These are phyloP conservation scores for Cettia cetti DNA, from an alignment of 2,113 vertebrate genomes.

Conservation along the genomic window DNA sequence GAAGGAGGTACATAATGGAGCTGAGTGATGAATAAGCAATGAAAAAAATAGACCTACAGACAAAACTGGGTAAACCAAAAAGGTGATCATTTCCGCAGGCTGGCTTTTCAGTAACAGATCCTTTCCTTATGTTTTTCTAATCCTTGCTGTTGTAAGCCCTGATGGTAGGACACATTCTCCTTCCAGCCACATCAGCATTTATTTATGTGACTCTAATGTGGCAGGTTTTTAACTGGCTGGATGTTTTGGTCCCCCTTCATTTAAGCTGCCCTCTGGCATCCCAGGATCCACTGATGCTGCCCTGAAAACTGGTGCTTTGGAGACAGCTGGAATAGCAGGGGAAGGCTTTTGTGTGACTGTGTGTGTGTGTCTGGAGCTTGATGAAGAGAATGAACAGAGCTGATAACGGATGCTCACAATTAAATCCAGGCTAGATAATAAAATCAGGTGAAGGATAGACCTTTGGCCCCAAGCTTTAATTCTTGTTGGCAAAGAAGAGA, in stretches of 20 bases:
- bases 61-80: background rate
- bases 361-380: background rate
- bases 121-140: background rate
- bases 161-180: background rate
- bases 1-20: background rate
- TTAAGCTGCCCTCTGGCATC: background rate
- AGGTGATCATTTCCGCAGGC: background rate
- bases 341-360: background rate
- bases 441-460: background rate
- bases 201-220: background rate
- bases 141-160: background rate
- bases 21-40: background rate
- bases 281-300: background rate
- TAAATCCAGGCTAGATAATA: slow-evolving; percentile 24
- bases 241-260: background rate
- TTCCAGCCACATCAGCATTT: background rate
- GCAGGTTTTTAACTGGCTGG: background rate
- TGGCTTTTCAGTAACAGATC: background rate
- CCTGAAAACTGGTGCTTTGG: background rate
- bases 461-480: background rate
- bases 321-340: background rate
- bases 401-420: slow-evolving; percentile 1
- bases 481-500: background rate
- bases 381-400: background rate
- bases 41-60: background rate